Percentiles rank a stretch among this genome's conserved stretches.
Conservation (phyloP, 2,113 vertebrate species). For the Neogale vison region DNA sequence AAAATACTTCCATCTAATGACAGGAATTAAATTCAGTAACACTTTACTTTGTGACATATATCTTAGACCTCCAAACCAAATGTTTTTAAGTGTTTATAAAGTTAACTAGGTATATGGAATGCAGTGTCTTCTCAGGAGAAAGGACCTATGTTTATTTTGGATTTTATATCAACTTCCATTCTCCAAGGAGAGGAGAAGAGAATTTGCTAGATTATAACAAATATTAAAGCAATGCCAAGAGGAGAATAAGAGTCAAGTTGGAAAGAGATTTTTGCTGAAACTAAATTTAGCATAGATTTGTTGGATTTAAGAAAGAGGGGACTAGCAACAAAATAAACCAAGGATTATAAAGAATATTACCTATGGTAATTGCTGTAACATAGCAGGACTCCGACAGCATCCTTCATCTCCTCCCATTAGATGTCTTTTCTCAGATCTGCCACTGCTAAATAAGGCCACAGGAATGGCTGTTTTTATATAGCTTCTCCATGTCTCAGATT, state of each 20-base stretch:
- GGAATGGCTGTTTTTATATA: neutral
- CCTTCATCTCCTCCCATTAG: neutral
- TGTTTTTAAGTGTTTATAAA: constrained; percentile 40
- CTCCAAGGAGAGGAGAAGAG: neutral
- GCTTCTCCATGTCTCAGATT: neutral
- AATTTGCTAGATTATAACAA: constrained; percentile 40
- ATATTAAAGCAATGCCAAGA: constrained; percentile 63
- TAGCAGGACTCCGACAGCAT: neutral
- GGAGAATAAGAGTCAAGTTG: constrained; percentile 66
- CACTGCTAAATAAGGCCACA: neutral
- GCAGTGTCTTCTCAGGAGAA: constrained; percentile 50
- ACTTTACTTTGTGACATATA: constrained; percentile 39
- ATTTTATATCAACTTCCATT: constrained; percentile 68
- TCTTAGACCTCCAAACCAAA: constrained; percentile 46
- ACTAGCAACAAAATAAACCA: neutral
- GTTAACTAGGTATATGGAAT: constrained; percentile 28
- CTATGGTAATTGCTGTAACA: neutral
- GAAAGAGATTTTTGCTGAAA: constrained; percentile 63
- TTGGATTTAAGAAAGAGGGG: constrained; percentile 39
- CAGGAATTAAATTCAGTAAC: constrained; percentile 33
- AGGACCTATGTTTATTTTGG: constrained; percentile 55
- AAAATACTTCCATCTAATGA: neutral
- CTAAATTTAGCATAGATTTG: constrained; percentile 55
- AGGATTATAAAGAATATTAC: neutral
- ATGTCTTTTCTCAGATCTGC: neutral